Base-by-base conservation (phyloP, 2,888 invertebrate species). In the Pammene aurita region DNA sequence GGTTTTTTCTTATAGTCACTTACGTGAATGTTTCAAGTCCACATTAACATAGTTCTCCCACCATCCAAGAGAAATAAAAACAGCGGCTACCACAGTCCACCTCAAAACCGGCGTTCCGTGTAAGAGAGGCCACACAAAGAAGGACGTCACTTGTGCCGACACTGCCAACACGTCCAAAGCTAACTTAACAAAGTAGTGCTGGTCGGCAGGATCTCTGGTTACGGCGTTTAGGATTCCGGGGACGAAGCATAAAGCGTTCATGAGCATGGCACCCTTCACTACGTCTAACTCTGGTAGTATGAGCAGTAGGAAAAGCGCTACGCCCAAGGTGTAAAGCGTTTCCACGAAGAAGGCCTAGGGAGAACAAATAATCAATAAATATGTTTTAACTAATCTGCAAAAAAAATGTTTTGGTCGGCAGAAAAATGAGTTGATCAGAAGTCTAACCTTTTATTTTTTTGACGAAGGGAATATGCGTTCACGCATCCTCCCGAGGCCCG, bases 251-350 rank as follows among this genome's bases (percentile, higher is more conserved):
- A 97, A 93, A 26, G 96, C 96, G 84, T 96, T 97, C 79, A 96
- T 96, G 64, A 98, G 88, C 95, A 97, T 96, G 0, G 96, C 95
- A 0, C 96, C 97, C 82, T 96, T 96, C 10, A 97, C 93, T 0
- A 96, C 95, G 84, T 97, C 97, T 75, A 98, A 82, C 74, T 96
- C 94, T 0, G 98, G 98, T 46, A 98, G 88, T 54, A 97, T 94
- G 44, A 94, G 85, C 73, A 97, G 95, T 38, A 96, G 93, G 34
- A 98, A 93, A 44, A 97, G 84, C 0, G 96, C 95, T 76, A 96
- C 86, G 13, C 98, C 98, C 48, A 96, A 88, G 0, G 96, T 94
- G 79, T 97, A 96, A 13, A 97, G 86, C 0, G 96, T 94, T 88
- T 98, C 98, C 75, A 96, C 94, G n/a, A 95, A 61, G 63, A 95